These are phyloP conservation scores for Heliconius ethilla DNA, from an alignment of 2,888 invertebrate species.

Conservation along the genomic window DNA sequence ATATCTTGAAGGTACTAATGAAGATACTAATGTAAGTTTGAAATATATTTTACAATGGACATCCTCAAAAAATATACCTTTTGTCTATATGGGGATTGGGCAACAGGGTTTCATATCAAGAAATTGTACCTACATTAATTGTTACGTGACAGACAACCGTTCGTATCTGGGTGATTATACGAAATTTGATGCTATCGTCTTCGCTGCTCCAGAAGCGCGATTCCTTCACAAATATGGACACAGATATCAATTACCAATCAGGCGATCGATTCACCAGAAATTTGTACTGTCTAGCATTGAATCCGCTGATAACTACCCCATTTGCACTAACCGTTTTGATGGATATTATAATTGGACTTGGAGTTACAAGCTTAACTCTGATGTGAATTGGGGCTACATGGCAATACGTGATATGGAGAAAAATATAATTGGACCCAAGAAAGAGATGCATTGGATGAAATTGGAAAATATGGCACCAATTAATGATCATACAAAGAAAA, in stretches of 20 bases:
- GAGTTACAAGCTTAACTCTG: conserved; percentile 59
- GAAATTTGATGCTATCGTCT: conserved; percentile 60
- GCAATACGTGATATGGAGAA: conserved; percentile 52
- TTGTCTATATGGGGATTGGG: conserved; percentile 57
- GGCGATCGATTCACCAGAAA: conserved; percentile 56
- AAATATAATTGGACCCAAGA: conserved; percentile 53
- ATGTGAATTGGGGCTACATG: conserved; percentile 58
- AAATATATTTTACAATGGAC: conserved; percentile 66
- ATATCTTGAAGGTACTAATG: conserved; percentile 2
- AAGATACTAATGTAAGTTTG: conserved; percentile 36
- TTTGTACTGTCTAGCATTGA: conserved; percentile 60
- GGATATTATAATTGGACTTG: conserved; percentile 63
- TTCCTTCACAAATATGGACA: conserved; percentile 27
- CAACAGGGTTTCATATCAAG: conserved; percentile 53
- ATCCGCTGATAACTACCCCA: conserved; percentile 58
- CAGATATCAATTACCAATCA: conserved; percentile 47
- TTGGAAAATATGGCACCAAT: conserved; percentile 53
- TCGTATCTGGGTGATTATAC: conserved; percentile 49
- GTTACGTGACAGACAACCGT: conserved; percentile 58
- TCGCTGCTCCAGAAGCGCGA: conserved; percentile 56
- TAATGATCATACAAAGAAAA: conserved; percentile 47
- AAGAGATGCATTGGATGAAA: conserved; percentile 53
- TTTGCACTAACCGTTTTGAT: conserved; percentile 51
- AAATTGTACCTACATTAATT: conserved; percentile 59
- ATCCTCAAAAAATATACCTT: conserved; percentile 52